Percentiles rank a stretch among this genome's conserved stretches.
These are phyloP conservation scores for Tringa solitaria DNA, from an alignment of 2,113 vertebrate genomes.

Conservation along the genomic window DNA sequence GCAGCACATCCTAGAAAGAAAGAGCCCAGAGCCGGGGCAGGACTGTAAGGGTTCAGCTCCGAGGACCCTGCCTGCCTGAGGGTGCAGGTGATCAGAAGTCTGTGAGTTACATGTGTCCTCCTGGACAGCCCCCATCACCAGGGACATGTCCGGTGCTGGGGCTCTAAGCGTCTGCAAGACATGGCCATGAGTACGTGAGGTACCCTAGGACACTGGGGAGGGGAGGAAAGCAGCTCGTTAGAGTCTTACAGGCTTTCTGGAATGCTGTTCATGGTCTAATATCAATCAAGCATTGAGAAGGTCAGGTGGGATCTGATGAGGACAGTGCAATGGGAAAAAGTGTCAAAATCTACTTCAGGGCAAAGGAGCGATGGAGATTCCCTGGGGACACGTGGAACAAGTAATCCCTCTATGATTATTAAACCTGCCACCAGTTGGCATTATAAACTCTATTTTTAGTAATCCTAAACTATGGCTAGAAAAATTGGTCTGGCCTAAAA, in stretches of 20 bases:
- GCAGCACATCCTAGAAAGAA: background rate
- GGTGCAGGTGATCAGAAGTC: too few species aligned
- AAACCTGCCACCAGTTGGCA: background rate
- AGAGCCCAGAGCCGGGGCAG: background rate
- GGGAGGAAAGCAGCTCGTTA: background rate
- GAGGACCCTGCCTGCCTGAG: background rate
- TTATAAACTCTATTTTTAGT: constrained; percentile 1
- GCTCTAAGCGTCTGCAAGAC: rapidly evolving
- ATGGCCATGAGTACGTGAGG: rapidly evolving
- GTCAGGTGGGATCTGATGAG: background rate
- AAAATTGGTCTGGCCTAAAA: background rate
- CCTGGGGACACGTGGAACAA: background rate
- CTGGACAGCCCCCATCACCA: background rate
- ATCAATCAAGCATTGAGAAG: background rate
- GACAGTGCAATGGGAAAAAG: background rate
- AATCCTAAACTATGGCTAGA: background rate
- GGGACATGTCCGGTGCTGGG: background rate
- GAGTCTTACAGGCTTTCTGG: background rate
- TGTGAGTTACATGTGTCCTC: background rate
- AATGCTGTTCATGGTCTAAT: background rate
- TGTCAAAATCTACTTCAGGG: background rate
- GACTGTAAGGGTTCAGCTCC: background rate
- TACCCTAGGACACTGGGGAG: rapidly evolving
- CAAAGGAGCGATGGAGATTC: background rate
- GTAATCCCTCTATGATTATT: background rate